Evolutionary conservation across 2,888 invertebrate species (phyloP).

Genomic region (Dicyrtoma fusca): DNA sequence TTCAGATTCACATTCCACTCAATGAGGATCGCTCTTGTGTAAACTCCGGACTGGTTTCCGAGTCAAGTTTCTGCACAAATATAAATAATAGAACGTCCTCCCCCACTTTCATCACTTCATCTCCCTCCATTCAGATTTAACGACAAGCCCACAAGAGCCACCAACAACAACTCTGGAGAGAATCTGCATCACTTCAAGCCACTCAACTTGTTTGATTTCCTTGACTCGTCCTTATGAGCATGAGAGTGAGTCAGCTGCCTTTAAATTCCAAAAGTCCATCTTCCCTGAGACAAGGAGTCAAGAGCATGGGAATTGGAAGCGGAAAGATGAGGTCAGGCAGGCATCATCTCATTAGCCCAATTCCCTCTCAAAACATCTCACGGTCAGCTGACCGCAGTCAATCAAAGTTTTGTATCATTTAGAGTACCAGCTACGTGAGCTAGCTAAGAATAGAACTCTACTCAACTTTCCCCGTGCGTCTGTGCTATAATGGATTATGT

Average conservation of each 20-base stretch:
- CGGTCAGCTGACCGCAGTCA: too few relatives aligned
- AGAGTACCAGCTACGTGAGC: too few relatives aligned
- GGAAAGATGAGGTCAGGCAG: not conserved
- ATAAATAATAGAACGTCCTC: not conserved
- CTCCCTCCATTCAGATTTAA: constrained; percentile 7
- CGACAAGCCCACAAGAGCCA: not conserved
- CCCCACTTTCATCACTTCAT: not conserved
- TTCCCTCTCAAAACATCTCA: too few relatives aligned
- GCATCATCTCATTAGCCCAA: too few relatives aligned
- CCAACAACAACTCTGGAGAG: constrained; percentile 1
- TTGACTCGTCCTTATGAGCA: not conserved
- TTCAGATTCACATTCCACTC: constrained; percentile 51
- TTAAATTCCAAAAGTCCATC: not conserved
- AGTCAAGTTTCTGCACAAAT: not conserved
- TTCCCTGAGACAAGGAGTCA: not conserved
- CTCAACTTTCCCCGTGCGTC: too few relatives aligned
- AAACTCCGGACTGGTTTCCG: not conserved
- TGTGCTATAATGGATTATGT: too few relatives aligned
- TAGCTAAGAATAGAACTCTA: too few relatives aligned
- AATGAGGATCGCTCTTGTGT: constrained; percentile 8
- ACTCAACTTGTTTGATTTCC: constrained; percentile 11
- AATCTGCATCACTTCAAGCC: too few relatives aligned
- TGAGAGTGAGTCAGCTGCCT: not conserved
- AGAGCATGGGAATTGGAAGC: not conserved
- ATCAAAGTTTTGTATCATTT: too few relatives aligned